Base-by-base conservation (phyloP, 2,113 vertebrate species). In the Ellobius talpinus region DNA sequence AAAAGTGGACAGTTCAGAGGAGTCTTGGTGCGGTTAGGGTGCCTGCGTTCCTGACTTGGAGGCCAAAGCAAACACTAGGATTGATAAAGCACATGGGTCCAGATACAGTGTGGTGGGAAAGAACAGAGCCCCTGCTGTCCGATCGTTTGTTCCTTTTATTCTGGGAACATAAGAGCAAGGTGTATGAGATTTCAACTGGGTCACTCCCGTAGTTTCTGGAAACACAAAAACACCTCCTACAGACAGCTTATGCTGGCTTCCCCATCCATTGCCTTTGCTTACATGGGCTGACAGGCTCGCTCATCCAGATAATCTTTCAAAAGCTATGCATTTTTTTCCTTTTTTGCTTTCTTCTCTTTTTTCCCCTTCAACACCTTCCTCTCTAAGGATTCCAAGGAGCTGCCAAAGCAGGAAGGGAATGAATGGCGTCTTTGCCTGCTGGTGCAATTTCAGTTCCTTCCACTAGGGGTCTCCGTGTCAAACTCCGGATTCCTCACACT, bases 381-480 rank as follows among this genome's bases (percentile, higher is more conserved):
- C n/a, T 47, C 39, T 12, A 50, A 78, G 13, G 33, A 21, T 86
- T 87, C 55, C 45, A 77, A 11, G 0, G 26, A 87, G n/a, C n/a
- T 50, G 47, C 76, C n/a, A 50, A 58, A 88, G 31, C 21, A 31
- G 36, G 45, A 73, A 93, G 45, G 19, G 13, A 1, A 4, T 55
- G 58, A n/a, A 16, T 14, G 29, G 45, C 93, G 87, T 96, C 55
- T 31, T 39, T 84, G 70, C 63, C 82, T 63, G 55, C 0, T 5
- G 45, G 26, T 97, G 96, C 96, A 93, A 36, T 74, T 55, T 55
- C 77, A 14, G 4, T 45, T 68, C 61, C 81, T 73, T 84, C 97
- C 97, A 97, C 97, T 95, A 33, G 95, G 93, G 84, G 96, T 96
- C 97, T 96, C 96, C 66, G 7, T 91, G 36, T 21, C 55, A 70